Evolutionary conservation across 1,140 invertebrate genomes (phyloP), one percentile per base, ranked within the genome.

Genomic region (Nylanderia fulva): DNA sequence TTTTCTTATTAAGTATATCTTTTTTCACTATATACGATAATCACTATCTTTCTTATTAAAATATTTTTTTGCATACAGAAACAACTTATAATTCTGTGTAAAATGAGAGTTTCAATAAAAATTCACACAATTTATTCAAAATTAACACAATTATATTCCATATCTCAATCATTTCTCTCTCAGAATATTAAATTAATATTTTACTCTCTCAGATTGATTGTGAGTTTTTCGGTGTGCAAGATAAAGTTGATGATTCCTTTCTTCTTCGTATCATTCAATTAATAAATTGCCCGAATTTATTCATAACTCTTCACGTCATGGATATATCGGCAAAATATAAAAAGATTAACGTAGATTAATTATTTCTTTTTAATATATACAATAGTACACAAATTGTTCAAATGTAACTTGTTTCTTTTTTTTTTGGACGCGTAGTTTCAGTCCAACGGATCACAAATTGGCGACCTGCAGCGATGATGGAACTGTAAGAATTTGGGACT

Each of bases 401-500:
- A 85, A 86, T 89, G 71, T 92, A 93, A 91, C 58, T 91, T 66
- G 39, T 64, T 91, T 88, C 88, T 90, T 93, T 87, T 91, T n/a
- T 88, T 93, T 94, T 94, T 90, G 90, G 91, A 87, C 88, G 91
- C 95, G 93, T 96, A 99, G 99, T 96, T 99, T 99, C 96, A 99
- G 99, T 95, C 99, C 99, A 71, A 98, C 98, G 93, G 99, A 99
- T 96, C 97, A 97, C 92, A 99, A 99, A 96, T 98, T 99, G 96
- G 99, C 98, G 11, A 99, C 99, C 29, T 99, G 99, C 95, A 99
- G 99, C 66, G 99, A 99, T 95, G 99, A 99, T 95, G 99, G 99
- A 85, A 99, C 99, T 24, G 96, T 99, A 54, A 96, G 99, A 91
- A 98, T 99, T 92, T 99, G 99, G 98, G 99, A 99, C 95, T 99